Evolutionary conservation across 2,797 vertebrate genomes (phyloP).

Genomic region (Manis javanica): DNA sequence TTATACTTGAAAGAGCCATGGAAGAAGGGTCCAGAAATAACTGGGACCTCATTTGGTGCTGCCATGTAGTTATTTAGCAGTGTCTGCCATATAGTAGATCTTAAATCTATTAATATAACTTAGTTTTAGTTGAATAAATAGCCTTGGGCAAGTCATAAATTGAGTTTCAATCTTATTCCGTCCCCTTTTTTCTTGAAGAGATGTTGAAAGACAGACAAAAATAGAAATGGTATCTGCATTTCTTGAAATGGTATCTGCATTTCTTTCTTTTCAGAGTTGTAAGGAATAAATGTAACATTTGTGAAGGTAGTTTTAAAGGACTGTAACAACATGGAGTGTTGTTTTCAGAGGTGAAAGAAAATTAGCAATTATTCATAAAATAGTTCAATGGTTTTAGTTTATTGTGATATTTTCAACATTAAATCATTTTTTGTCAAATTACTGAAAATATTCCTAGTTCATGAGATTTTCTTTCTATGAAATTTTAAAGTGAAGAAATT

Average conservation of each 20-base stretch:
- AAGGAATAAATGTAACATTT: constrained; percentile 32
- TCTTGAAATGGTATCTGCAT: constrained; percentile 27
- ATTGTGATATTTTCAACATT: constrained; percentile 38
- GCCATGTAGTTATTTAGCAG: neutral
- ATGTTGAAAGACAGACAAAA: constrained; percentile 16
- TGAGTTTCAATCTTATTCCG: neutral
- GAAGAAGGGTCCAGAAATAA: neutral
- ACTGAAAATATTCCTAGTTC: neutral
- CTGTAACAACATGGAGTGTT: constrained; percentile 19
- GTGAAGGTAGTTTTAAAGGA: constrained; percentile 41
- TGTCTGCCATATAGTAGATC: neutral
- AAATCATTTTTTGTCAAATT: constrained; percentile 23
- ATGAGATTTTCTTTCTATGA: constrained; percentile 2
- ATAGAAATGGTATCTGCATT: constrained; percentile 33
- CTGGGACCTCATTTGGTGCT: neutral
- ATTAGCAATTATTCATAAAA: constrained; percentile 39
- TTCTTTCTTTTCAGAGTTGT: constrained; percentile 16
- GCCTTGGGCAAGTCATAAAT: constrained; percentile 21
- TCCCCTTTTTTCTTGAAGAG: neutral
- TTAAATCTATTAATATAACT: constrained; percentile 30
- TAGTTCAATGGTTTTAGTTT: constrained; percentile 42
- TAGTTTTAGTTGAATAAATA: constrained; percentile 48
- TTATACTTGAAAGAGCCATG: constrained; percentile 21
- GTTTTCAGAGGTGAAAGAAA: constrained; percentile 43
- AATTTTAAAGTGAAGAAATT: constrained; percentile 65